These are phyloP conservation scores for Notarius quadriscutis DNA, from an alignment of 2,113 vertebrate species.

Conservation along the genomic window DNA sequence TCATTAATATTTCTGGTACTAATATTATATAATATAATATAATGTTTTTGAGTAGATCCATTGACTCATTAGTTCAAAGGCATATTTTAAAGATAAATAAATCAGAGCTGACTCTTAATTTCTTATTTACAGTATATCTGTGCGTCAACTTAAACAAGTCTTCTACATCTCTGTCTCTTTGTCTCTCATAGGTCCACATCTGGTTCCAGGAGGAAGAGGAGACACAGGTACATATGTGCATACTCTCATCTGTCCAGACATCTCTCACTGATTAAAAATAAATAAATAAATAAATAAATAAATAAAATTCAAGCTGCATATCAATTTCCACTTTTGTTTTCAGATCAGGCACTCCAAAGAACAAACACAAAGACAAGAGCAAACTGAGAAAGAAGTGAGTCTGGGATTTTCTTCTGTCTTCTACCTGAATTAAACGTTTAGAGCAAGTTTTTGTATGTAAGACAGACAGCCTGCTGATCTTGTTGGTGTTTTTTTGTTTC, in stretches of 20 bases:
- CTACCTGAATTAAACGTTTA: slow-evolving; percentile 37
- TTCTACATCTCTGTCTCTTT: slow-evolving; percentile 25
- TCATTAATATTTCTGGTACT: not conserved
- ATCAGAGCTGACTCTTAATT: not conserved
- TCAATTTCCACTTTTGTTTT: slow-evolving; percentile 12
- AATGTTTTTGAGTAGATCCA: not conserved
- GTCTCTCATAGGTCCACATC: slow-evolving; percentile 81
- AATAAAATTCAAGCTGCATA: not conserved
- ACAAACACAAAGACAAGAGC: slow-evolving; percentile 95
- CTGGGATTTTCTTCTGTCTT: not conserved
- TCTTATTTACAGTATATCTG: not conserved
- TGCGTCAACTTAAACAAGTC: not conserved
- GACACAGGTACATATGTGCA: slow-evolving; percentile 83
- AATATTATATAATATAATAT: not conserved
- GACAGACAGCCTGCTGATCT: not conserved
- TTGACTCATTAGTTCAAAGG: not conserved
- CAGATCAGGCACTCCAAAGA: slow-evolving; percentile 91
- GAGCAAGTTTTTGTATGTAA: not conserved
- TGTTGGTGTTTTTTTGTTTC: not conserved
- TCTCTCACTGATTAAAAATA: not conserved
- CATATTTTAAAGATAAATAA: not conserved
- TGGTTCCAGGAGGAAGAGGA: slow-evolving; percentile 88
- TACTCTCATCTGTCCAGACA: not conserved
- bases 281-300: too few relatives aligned
- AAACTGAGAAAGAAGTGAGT: slow-evolving; percentile 93